Conservation (phyloP, 2,797 vertebrate genomes). For the Gorsachius magnificus region DNA sequence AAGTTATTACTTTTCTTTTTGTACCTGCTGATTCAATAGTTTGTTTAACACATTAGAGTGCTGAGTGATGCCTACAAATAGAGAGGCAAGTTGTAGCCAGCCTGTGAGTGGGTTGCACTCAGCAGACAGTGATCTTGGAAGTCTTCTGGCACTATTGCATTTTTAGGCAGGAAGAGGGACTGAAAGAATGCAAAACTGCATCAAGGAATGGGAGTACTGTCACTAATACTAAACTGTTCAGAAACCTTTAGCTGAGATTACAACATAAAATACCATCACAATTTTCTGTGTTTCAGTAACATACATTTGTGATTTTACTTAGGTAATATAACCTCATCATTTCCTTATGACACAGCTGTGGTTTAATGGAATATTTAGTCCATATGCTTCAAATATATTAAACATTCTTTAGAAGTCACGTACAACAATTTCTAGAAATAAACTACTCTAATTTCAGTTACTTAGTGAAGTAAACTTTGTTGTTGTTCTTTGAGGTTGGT, state of each 20-base stretch:
- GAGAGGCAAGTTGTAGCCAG: background rate
- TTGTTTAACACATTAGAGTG: background rate
- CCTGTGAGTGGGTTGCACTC: background rate
- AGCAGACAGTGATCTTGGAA: background rate
- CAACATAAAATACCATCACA: background rate
- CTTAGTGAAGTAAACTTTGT: background rate
- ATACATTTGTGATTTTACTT: background rate
- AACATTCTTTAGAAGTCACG: background rate
- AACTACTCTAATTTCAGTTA: background rate
- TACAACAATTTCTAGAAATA: background rate
- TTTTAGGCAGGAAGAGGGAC: background rate
- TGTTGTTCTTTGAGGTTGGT: background rate
- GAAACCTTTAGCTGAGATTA: background rate
- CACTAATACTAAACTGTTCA: background rate
- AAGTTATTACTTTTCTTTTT: background rate
- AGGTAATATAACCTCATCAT: background rate
- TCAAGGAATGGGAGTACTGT: background rate
- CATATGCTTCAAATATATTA: background rate
- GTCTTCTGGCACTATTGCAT: background rate
- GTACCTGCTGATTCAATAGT: background rate
- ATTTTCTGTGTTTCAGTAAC: background rate
- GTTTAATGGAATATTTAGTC: background rate
- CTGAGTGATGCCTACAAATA: background rate
- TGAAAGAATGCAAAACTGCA: background rate
- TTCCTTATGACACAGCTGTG: background rate